These are phyloP conservation scores for Ceuthmochares aereus DNA, from an alignment of 2,113 vertebrate genomes.

Conservation along the genomic window DNA sequence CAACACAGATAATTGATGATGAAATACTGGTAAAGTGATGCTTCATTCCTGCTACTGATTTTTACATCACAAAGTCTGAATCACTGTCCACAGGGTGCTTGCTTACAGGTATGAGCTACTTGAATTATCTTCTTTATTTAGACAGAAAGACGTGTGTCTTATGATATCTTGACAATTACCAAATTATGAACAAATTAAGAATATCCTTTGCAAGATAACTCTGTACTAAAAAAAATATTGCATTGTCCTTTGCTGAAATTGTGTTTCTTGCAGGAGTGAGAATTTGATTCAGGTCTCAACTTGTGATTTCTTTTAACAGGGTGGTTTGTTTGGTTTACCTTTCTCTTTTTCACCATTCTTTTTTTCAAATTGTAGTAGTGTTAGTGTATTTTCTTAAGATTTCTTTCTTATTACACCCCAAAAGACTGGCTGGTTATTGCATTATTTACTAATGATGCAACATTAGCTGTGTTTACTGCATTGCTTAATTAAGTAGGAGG, in stretches of 20 bases:
- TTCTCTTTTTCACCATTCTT: neutral
- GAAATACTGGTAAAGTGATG: neutral
- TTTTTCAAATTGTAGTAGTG: neutral
- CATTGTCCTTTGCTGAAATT: neutral
- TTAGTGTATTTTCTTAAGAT: neutral
- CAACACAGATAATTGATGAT: rapidly evolving
- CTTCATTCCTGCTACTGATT: neutral
- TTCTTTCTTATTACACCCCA: neutral
- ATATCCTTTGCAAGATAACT: neutral
- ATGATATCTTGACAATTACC: neutral
- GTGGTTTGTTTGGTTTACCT: neutral
- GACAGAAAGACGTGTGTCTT: neutral
- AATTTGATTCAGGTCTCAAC: neutral
- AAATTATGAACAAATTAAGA: too few species aligned
- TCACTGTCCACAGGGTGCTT: neutral
- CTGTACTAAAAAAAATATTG: neutral
- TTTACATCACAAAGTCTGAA: neutral
- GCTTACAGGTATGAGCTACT: neutral
- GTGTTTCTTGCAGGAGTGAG: neutral
- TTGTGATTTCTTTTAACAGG: neutral
- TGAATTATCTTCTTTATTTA: neutral
- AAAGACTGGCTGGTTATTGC: rapidly evolving
- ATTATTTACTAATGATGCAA: neutral
- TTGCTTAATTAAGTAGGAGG: neutral
- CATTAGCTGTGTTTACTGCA: neutral